Conservation (phyloP, 2,888 invertebrate species). For the Oithona nana region DNA sequence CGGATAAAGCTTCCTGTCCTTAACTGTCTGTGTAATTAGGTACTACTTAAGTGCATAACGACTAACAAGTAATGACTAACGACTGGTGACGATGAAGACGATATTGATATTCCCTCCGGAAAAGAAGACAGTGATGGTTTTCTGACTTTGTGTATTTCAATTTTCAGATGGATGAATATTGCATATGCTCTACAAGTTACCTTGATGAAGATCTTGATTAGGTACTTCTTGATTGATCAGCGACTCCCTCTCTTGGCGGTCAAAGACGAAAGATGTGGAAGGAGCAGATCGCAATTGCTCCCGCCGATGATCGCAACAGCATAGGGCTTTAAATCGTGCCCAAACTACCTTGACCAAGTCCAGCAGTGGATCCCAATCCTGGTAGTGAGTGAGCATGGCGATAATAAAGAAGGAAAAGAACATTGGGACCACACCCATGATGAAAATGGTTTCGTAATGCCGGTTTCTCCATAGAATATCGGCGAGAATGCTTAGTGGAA, state of each 20-base stretch:
- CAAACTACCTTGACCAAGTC: conserved; percentile 36
- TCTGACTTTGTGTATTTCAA: no score
- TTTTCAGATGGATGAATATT: no score
- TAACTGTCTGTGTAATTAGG: no score
- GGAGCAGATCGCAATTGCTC: no score
- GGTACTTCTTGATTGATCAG: conserved; percentile 5
- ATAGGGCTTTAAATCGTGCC: background rate
- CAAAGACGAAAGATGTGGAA: background rate
- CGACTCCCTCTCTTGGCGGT: conserved; percentile 8
- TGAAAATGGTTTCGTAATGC: conserved; percentile 40
- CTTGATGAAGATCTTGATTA: no score
- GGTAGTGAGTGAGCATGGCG: conserved; percentile 49
- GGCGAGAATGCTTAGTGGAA: conserved; percentile 71
- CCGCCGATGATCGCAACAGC: background rate
- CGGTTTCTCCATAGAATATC: conserved; percentile 53
- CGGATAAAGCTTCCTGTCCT: no score
- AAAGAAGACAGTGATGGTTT: no score
- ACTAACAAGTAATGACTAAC: no score
- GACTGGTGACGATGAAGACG: no score
- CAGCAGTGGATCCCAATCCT: conserved; percentile 60
- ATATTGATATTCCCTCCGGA: no score
- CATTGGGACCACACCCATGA: conserved; percentile 56
- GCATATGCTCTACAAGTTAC: no score
- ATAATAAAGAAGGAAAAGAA: conserved; percentile 51
- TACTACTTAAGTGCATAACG: no score